Conservation (phyloP, 1,140 invertebrate species). For the Augochlora pura region DNA sequence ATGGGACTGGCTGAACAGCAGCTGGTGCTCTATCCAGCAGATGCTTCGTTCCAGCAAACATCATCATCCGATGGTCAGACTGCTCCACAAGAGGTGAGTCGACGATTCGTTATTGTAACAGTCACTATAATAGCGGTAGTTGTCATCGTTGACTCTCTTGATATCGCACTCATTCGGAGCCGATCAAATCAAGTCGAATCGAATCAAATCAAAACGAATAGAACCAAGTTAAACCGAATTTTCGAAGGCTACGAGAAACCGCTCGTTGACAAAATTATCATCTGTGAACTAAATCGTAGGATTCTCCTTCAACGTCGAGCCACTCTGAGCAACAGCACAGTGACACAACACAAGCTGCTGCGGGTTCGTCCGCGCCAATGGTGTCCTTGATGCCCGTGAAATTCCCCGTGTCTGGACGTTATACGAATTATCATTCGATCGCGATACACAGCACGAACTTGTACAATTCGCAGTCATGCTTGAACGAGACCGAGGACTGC, state of each 20-base stretch:
- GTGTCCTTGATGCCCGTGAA: slow-evolving; percentile 75
- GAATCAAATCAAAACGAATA: not conserved
- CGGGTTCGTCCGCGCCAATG: slow-evolving; percentile 65
- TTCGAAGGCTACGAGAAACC: too few species aligned
- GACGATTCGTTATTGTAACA: too few species aligned
- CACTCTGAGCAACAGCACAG: slow-evolving; percentile 74
- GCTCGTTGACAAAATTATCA: not conserved
- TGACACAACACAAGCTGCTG: slow-evolving; percentile 61
- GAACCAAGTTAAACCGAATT: too few species aligned
- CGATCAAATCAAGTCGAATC: not conserved
- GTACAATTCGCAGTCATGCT: slow-evolving; percentile 61
- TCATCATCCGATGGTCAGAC: slow-evolving; percentile 67
- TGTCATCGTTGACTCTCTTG: too few species aligned
- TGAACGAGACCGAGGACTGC: slow-evolving; percentile 66
- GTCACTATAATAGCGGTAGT: too few species aligned
- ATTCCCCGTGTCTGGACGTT: slow-evolving; percentile 71
- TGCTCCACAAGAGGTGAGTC: slow-evolving; percentile 71
- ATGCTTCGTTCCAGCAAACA: slow-evolving; percentile 68
- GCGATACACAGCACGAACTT: slow-evolving; percentile 65
- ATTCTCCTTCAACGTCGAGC: slow-evolving; percentile 75
- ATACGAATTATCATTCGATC: slow-evolving; percentile 71
- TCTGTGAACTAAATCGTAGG: slow-evolving; percentile 70
- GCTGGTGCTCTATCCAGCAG: slow-evolving; percentile 73
- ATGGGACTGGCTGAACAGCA: slow-evolving; percentile 76
- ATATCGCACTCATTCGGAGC: too few species aligned